Conservation (phyloP, 2,888 invertebrate genomes). For the Zele albiditarsus region DNA sequence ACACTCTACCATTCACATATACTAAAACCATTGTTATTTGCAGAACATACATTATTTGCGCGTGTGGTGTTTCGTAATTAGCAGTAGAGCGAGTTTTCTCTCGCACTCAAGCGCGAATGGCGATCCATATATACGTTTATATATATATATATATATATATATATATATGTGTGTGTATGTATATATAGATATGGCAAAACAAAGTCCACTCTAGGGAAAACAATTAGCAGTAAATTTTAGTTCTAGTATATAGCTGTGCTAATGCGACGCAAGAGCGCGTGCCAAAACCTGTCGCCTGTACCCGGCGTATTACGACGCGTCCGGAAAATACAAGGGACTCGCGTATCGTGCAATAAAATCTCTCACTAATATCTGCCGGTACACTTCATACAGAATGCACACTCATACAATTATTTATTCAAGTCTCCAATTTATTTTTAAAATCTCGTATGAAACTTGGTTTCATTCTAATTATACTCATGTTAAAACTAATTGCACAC, state of each 20-base stretch:
- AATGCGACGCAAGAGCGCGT: slow-evolving; percentile 32
- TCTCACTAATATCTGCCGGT: slow-evolving; percentile 9
- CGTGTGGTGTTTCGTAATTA: slow-evolving; percentile 6
- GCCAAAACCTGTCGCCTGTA: slow-evolving; percentile 36
- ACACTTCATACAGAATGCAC: neutral
- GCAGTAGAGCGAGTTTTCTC: neutral
- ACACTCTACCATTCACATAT: neutral
- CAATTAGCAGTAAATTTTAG: slow-evolving; percentile 44
- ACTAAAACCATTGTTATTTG: slow-evolving; percentile 17
- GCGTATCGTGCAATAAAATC: neutral
- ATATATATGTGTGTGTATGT: neutral
- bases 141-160: neutral
- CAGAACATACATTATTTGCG: slow-evolving; percentile 22
- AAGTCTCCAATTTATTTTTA: no score
- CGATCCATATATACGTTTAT: slow-evolving; percentile 2
- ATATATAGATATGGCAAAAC: slow-evolving; percentile 4
- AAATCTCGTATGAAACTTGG: no score
- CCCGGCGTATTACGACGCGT: slow-evolving; percentile 36
- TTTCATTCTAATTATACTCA: no score
- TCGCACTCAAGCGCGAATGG: neutral
- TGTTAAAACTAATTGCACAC: no score
- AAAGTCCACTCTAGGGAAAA: slow-evolving; percentile 34
- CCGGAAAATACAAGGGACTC: slow-evolving; percentile 33
- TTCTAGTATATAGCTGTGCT: slow-evolving; percentile 14
- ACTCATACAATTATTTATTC: neutral